A percentile compares a stretch with the other conserved stretches of the same genome.
Evolutionary conservation across 2,797 vertebrate species (phyloP).

Genomic region (Ctenosaura bakeri): DNA sequence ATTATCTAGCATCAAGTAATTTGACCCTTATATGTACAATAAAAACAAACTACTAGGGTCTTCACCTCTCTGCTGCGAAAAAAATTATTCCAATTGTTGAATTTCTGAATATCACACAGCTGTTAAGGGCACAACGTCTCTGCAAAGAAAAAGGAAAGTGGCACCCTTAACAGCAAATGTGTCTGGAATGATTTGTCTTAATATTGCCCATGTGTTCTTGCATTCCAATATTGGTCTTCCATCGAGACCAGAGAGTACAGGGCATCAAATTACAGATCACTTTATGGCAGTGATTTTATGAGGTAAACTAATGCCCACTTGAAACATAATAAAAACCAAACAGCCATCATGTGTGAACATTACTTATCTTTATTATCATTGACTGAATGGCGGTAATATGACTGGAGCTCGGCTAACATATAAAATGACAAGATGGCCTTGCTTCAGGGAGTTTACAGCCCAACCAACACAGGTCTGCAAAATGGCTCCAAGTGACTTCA

Average conservation of each 20-base stretch:
- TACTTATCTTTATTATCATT: slow-evolving; percentile 47
- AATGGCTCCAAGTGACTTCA: slow-evolving; percentile 31
- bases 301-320: slow-evolving; percentile 25
- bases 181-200: slow-evolving; percentile 1
- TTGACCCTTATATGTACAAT: background rate
- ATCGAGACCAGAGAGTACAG: background rate
- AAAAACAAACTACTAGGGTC: background rate
- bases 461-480: background rate
- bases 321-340: slow-evolving; percentile 32
- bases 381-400: slow-evolving; percentile 29
- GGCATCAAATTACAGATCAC: background rate
- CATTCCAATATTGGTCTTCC: background rate
- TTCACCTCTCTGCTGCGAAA: background rate
- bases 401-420: slow-evolving; percentile 41
- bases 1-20: background rate
- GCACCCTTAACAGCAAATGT: background rate
- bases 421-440: slow-evolving; percentile 29
- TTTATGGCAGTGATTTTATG: background rate
- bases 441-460: slow-evolving; percentile 29
- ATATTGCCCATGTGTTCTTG: background rate
- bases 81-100: background rate
- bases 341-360: slow-evolving; percentile 11
- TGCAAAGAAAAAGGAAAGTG: background rate
- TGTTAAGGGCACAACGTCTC: background rate
- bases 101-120: background rate